Conservation (phyloP, 2,113 vertebrate genomes). For the Calidris pugnax region DNA sequence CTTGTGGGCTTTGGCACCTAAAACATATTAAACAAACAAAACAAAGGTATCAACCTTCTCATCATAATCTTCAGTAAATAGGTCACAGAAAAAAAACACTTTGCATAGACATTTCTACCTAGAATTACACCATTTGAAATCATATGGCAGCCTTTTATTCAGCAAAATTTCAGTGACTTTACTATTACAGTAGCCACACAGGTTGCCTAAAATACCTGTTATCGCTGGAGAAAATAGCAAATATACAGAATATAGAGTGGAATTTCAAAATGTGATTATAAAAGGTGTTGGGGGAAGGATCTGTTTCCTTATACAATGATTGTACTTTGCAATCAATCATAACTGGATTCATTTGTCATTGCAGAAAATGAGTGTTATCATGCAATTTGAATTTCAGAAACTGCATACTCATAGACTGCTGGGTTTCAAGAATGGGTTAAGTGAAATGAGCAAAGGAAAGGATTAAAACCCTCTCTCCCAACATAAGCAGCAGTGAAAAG, state of each 20-base stretch:
- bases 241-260: conserved; percentile 44
- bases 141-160: conserved; percentile 66
- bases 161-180: conserved; percentile 48
- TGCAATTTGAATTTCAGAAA: not conserved
- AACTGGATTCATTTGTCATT: conserved; percentile 27
- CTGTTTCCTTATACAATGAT: conserved; percentile 10
- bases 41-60: not conserved
- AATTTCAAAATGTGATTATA: conserved; percentile 43
- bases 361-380: not conserved
- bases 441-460: not conserved
- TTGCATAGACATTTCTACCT: conserved; percentile 73
- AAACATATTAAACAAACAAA: conserved; percentile 42
- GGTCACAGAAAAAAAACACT: conserved; percentile 48
- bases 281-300: not conserved
- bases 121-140: conserved; percentile 68
- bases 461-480: not conserved
- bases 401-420: not conserved
- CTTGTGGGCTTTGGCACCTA: not conserved
- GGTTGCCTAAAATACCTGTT: conserved; percentile 38
- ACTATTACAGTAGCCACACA: conserved; percentile 42
- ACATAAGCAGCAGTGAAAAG: not conserved
- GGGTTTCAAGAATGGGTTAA: not conserved
- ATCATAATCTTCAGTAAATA: conserved; percentile 49
- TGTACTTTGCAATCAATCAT: not conserved
- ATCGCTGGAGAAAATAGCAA: conserved; percentile 43